phyloP scores from a whole-genome alignment of 2,113 vertebrate genomes.

The Theropithecus gelada region DNA sequence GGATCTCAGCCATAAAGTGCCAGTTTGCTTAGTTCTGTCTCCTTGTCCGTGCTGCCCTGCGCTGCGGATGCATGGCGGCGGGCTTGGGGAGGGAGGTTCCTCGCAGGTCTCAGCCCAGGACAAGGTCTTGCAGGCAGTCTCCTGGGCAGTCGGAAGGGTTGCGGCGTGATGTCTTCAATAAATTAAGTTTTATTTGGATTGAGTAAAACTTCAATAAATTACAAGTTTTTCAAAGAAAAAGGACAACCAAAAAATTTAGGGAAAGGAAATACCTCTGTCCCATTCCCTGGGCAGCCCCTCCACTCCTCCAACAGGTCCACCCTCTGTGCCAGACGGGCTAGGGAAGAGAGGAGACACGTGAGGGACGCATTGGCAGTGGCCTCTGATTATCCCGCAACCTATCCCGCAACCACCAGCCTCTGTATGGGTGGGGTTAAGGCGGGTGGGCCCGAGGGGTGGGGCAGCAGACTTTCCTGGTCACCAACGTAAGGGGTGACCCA shows the following conservation, averaged over 20 bases:
- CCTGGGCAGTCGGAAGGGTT: conserved; percentile 26
- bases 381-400: not conserved
- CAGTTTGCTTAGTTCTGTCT: conserved; percentile 40
- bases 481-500: not conserved
- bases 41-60: not conserved
- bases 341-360: not conserved
- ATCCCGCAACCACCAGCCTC: not conserved
- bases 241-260: not conserved
- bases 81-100: not conserved
- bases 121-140: not conserved
- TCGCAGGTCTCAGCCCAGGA: not conserved
- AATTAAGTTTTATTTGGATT: conserved; percentile 89
- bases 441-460: no score
- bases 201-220: conserved; percentile 86
- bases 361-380: not conserved
- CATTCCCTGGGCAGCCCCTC: not conserved
- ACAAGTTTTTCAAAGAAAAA: conserved; percentile 76
- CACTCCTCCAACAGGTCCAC: not conserved
- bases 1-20: not conserved
- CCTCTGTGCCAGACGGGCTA: not conserved
- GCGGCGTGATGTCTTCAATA: conserved; percentile 79
- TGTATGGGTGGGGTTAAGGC: not conserved
- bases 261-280: conserved; percentile 24
- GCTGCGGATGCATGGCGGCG: not conserved
- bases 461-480: not conserved